Percentiles rank a stretch among this genome's conserved stretches.
phyloP scores from a whole-genome alignment of 1,140 invertebrate genomes.

The Heliconius hewitsoni region DNA sequence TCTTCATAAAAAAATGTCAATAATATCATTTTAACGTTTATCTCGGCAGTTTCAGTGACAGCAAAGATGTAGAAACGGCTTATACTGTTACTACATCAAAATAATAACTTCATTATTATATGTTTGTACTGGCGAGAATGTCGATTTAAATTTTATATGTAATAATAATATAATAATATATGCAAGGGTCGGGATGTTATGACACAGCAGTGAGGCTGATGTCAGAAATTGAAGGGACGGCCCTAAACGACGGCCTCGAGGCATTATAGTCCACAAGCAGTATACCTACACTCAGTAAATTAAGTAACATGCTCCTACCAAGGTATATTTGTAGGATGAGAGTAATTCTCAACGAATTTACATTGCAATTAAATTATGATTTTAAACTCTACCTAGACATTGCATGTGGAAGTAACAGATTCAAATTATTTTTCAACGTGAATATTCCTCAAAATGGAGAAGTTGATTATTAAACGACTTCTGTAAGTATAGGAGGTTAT shows the following conservation, averaged over 20 bases:
- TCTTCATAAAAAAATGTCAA: too few relatives aligned
- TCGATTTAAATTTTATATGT: not conserved
- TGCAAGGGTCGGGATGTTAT: not conserved
- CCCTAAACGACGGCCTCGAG: not conserved
- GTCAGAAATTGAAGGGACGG: conserved; percentile 5
- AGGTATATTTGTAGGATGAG: not conserved
- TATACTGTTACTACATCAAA: not conserved
- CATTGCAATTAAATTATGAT: not conserved
- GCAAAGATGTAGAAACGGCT: too few relatives aligned
- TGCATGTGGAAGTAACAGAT: not conserved
- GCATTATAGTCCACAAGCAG: not conserved
- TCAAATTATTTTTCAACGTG: not conserved
- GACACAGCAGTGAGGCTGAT: not conserved
- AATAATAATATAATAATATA: conserved; percentile 6
- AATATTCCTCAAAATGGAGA: too few relatives aligned
- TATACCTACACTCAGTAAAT: not conserved
- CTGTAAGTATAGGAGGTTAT: too few relatives aligned
- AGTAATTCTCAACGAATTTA: not conserved
- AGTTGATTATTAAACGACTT: too few relatives aligned
- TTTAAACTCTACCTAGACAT: not conserved
- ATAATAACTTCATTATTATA: not conserved
- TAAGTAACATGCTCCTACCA: not conserved
- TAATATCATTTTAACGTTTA: too few relatives aligned
- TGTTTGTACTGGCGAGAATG: not conserved
- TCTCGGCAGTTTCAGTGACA: too few relatives aligned